Base-by-base conservation (phyloP, 2,113 vertebrate genomes). In the Elaphurus davidianus region DNA sequence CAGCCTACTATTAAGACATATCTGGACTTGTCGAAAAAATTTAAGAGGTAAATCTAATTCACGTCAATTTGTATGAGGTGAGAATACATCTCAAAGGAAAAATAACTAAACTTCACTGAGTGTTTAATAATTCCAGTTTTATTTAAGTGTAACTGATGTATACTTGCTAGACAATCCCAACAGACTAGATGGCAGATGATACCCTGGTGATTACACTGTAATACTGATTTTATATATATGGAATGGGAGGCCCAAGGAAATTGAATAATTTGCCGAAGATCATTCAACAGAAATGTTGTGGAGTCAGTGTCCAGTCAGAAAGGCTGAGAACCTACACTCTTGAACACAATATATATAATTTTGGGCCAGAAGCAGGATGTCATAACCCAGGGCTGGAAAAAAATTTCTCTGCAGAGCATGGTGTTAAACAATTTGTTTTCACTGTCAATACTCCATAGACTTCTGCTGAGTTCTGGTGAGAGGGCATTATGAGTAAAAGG, bases 61-160 rank as follows among this genome's bases (percentile, higher is more conserved):
- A 83, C 17, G 86, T 71, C 27, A 86, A 62, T 94, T 92, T 95
- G 9, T 30, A 71, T 79, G n/a, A 57, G 1, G 36, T 21, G 21
- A 91, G 17, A 81, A 82, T 11, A 91, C 28, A 76, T 43, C 52
- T 50, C 67, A 84, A 97, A 87, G 27, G 54, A 76, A 95, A 95
- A 94, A 7, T n/a, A 92, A 28, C 40, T 90, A 81, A 78, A 89
- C 43, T 4, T 55, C 47, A 60, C 25, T 78, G 45, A 27, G 2
- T 28, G 5, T 25, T 93, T 71, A 74, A 62, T 74, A 74, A 94
- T 71, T 21, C 8, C 28, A 45, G n/a, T 47, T 89, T 82, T 33
- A 86, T 89, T 95, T 96, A 60, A 96, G 45, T 54, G 9, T 16
- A 71, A 14, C 28, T 36, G 7, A 33, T 79, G 5, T 21, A 84